Base-by-base conservation (phyloP, 2,888 invertebrate genomes). In the Agonopterix subpropinquella region DNA sequence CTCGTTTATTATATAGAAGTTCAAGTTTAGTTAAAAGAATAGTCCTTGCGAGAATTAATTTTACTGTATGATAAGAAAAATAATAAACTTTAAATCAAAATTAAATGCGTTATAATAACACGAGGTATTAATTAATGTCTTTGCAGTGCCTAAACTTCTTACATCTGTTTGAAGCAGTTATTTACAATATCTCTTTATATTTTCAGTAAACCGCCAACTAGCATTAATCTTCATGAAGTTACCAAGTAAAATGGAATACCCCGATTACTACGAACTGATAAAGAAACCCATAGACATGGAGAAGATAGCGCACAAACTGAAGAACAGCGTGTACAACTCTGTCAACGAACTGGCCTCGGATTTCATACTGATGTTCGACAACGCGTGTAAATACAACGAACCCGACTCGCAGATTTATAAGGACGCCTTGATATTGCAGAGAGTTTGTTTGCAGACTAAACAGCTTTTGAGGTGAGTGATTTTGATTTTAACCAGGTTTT, bases 331-430 rank as follows among this genome's bases (percentile, higher is more conserved):
- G 0, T 98, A 98, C 72, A 93, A 93, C 45, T 92, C 91, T 13
- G 89, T 98, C 18, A 97, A 97, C 59, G 97, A 98, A 56, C 80
- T 98, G 47, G 94, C 96, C 0, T 91, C 94, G 0, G 98, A 98
- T 81, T 94, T 98, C 62, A 91, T 95, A 61, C 84, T 97, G 45
- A 98, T 98, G 97, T 95, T 98, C 63, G 97, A 97, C 66, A 98
- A 98, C 75, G 98, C 98, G 1, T 98, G 97, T 89, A 97, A 96
- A 73, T 98, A 97, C 72, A 98, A 98, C 75, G 98, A 98, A 71
- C 98, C 98, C 0, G 98, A 98, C 71, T 98, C 98, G 0, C 96
- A 97, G 79, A 97, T 98, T 57, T 98, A 98, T 75, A 98, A 98
- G 86, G 98, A 99, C 80, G 98, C 98, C 0, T 87, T 99, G 60